These are phyloP conservation scores for Apamea anceps DNA, from an alignment of 2,888 invertebrate species.

Conservation along the genomic window DNA sequence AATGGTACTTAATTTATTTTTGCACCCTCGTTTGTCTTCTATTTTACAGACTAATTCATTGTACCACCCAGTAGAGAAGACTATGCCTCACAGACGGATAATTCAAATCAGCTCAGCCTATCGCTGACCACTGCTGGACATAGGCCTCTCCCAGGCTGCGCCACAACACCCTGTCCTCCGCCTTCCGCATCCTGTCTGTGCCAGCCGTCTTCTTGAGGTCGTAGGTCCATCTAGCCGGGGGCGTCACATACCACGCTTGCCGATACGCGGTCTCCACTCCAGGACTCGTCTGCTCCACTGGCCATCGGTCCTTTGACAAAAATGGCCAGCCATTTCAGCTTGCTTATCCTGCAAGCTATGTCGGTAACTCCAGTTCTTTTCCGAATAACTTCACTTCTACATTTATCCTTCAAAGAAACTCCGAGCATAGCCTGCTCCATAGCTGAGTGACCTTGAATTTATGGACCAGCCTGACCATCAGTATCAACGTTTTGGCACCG, in stretches of 20 bases:
- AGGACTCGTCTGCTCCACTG: background rate
- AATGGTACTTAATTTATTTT: constrained; percentile 45
- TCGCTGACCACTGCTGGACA: background rate
- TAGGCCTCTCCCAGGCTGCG: background rate
- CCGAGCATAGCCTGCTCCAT: no score
- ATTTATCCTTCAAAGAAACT: background rate
- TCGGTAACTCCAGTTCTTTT: background rate
- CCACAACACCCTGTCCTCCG: background rate
- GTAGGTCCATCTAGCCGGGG: no score
- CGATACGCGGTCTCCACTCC: no score
- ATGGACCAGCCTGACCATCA: no score
- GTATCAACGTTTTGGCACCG: background rate
- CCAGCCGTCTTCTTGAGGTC: background rate
- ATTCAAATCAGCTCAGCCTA: background rate
- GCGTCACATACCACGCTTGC: no score
- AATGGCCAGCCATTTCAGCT: background rate
- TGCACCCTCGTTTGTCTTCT: constrained; percentile 11
- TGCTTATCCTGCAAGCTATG: background rate
- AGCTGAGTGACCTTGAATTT: no score
- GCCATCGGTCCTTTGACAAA: background rate
- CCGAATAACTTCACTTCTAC: no score
- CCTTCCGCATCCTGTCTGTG: background rate
- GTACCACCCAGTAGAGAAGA: background rate
- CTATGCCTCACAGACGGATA: no score
- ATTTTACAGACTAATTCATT: constrained; percentile 1